A percentile compares a stretch with the other conserved stretches of the same genome.
phyloP scores from a whole-genome alignment of 2,797 vertebrate species.

The Margarornis squamiger region DNA sequence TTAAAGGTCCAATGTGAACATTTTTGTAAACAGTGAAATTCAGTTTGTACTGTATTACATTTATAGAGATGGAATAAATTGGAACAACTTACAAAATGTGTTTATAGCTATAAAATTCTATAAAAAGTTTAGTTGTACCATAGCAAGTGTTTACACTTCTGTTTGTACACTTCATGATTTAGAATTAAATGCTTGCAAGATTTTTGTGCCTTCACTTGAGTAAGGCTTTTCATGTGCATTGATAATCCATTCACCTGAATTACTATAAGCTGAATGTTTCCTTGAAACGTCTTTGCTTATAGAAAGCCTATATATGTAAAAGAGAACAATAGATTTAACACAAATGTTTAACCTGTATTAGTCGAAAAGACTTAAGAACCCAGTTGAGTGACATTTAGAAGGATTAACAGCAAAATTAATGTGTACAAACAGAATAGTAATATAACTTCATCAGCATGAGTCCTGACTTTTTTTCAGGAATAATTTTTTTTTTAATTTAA shows the following conservation, averaged over 20 bases:
- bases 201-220: constrained; percentile 53
- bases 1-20: constrained; percentile 60
- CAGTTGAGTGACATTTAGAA: constrained; percentile 28
- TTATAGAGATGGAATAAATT: constrained; percentile 58
- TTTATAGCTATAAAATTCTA: constrained; percentile 55
- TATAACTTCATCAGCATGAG: constrained; percentile 28
- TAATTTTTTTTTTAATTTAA: constrained; percentile 15
- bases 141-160: constrained; percentile 70
- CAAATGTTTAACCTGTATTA: constrained; percentile 10
- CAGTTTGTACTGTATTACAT: constrained; percentile 65
- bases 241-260: constrained; percentile 9
- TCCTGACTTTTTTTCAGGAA: constrained; percentile 44
- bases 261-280: background rate
- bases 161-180: constrained; percentile 72
- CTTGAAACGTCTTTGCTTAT: constrained; percentile 53
- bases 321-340: background rate
- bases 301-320: background rate
- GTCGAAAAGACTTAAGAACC: background rate
- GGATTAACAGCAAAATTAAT: constrained; percentile 41
- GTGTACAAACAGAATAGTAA: constrained; percentile 70
- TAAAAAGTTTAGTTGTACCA: constrained; percentile 64
- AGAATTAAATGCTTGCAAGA: constrained; percentile 44
- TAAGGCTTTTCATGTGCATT: constrained; percentile 30
- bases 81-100: constrained; percentile 62
- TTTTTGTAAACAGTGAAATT: constrained; percentile 63